Base-by-base conservation (phyloP, 2,888 invertebrate species). In the Caenorhabditis sulstoni region DNA sequence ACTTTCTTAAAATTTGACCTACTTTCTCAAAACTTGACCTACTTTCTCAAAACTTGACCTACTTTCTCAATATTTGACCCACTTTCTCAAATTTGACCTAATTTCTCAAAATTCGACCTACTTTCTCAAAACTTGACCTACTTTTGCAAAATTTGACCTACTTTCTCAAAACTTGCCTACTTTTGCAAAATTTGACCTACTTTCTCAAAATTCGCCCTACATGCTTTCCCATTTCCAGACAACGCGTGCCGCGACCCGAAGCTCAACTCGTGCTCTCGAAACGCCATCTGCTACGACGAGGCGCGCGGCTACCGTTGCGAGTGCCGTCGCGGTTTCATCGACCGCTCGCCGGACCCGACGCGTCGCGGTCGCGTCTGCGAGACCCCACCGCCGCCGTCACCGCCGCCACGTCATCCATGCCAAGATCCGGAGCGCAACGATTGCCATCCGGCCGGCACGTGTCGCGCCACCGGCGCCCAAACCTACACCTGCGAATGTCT, bases 401-500 rank as follows among this genome's bases (percentile, higher is more conserved):
- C 85, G 14, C 87, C 88, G 29, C 88, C 86, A 62, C 82, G 74
- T 22, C 88, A 90, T 73, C 90, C 90, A 12, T 90, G 90, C 73
- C 90, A 90, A 79, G 88, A 90, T 74, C 88, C 88, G 2, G 80
- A 82, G 14, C 77, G 88, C 47, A 90, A 90, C 62, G 89, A 90
- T 58, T 90, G 90, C 67, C 87, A 88, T 55, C 77, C 85, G 5
- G 86, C 87, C 9, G 90, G 85, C n/a, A 82, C 86, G 0, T 90
- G 90, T 53, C 85, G 88, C 39, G 87, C 88, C 8, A 85, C 82
- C 23, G 89, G 89, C n/a, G 78, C 86, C n/a, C 81, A 82, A 20
- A 68, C 66, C 44, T 90, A 90, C 82, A 90, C 88, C 5, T 90
- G 90, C 78, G 87, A 89, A 77, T 90, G 90, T 59, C 84, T 87